Conservation (phyloP, 2,113 vertebrate genomes). For the Cochlearius cochlearius region DNA sequence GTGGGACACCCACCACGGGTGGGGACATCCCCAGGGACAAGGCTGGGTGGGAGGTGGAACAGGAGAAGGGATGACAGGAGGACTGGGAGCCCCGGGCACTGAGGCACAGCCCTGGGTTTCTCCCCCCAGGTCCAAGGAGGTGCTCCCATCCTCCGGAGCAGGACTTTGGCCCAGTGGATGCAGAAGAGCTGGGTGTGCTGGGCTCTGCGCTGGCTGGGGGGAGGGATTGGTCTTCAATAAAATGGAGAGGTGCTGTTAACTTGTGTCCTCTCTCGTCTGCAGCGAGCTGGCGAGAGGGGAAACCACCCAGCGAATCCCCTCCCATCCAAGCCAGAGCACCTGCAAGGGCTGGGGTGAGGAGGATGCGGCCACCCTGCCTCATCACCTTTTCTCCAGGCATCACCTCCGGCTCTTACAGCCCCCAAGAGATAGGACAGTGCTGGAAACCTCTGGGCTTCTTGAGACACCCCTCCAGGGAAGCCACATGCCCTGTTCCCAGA, state of each 20-base stretch:
- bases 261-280: not conserved
- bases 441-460: not conserved
- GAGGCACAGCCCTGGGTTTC: not conserved
- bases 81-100: not conserved
- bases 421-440: not conserved
- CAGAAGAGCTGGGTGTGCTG: not conserved
- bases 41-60: not conserved
- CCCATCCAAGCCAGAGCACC: not conserved
- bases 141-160: not conserved
- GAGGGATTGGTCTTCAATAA: slow-evolving; percentile 51
- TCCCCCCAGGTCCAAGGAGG: not conserved
- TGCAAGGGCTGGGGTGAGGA: not conserved
- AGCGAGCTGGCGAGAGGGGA: not conserved
- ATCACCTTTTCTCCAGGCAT: not conserved
- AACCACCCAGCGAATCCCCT: not conserved
- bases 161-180: not conserved
- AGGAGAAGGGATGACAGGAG: not conserved
- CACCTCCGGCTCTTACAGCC: not conserved
- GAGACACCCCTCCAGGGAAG: not conserved
- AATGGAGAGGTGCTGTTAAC: slow-evolving; percentile 53
- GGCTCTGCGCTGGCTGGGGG: not conserved
- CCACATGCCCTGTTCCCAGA: not conserved
- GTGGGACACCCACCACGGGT: not conserved
- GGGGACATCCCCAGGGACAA: not conserved
- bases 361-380: not conserved